Base-by-base conservation (phyloP, 2,113 vertebrate species). In the Oryzias woworae region DNA sequence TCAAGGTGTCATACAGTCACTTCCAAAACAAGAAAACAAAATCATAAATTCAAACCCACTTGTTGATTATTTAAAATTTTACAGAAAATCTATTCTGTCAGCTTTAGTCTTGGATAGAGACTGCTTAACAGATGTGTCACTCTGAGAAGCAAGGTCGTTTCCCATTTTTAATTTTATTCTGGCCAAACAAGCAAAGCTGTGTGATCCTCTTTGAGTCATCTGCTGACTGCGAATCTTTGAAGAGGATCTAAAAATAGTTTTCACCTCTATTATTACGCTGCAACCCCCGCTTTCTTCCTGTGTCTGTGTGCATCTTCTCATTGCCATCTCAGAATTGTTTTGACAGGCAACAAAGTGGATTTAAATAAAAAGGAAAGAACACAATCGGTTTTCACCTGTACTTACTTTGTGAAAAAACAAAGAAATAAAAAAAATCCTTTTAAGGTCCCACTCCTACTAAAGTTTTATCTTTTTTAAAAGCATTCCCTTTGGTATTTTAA, bases 241-340 rank as follows among this genome's bases (percentile, higher is more conserved):
- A 63, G 31, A 67, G 52, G 14, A 31, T 75, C 75, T 87, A 84
- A 87, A 85, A 87, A 89, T 89, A 89, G 74, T 61, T 4, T 17
- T 78, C 77, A 86, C 80, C 81, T 82, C 62, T 53, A 66, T 52
- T 85, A 17, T 82, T 77, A 71, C 54, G 67, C 61, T 10, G 42
- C 57, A 60, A 82, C 77, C 58, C 31, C 73, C 56, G 66, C 77
- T 72, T 59, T 31, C 67, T 73, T 81, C 68, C 66, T 78, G 65
- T 76, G 57, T 68, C 70, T 73, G 58, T 66, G 45, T 55, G 41
- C 62, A 60, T 50, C 50, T 46, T 51, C 66, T 71, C 16, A 3
- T 58, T 58, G 51, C 52, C 24, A 65, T 73, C 62, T 58, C 31
- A 31, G 51, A 18, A 54, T 57, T 75, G 44, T 82, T 73, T 24